These are phyloP conservation scores for Pachydiplax longipennis DNA, from an alignment of 2,888 invertebrate genomes.

Conservation along the genomic window DNA sequence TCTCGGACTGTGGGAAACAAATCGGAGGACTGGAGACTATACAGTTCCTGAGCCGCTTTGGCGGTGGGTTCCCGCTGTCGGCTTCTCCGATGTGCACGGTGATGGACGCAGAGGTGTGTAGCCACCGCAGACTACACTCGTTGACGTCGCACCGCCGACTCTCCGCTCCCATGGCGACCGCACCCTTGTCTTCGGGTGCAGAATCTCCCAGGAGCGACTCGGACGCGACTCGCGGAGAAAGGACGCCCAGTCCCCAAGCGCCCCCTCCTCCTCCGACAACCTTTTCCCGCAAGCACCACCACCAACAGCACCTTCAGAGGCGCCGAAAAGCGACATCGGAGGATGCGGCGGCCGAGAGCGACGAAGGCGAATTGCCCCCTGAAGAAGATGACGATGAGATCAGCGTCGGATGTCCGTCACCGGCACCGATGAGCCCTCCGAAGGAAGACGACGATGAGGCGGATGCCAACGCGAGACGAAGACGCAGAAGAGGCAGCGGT, in stretches of 20 bases:
- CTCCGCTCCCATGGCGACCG: constrained; percentile 56
- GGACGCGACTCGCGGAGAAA: constrained; percentile 12
- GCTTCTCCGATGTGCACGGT: constrained; percentile 36
- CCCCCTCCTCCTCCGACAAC: not conserved
- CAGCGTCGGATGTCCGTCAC: constrained; percentile 78
- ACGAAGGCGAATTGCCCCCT: not conserved
- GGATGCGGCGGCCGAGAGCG: not conserved
- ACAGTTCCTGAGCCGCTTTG: constrained; percentile 35
- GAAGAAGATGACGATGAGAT: constrained; percentile 72
- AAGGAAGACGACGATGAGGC: constrained; percentile 55
- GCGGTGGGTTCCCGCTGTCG: constrained; percentile 6
- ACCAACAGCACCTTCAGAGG: constrained; percentile 14
- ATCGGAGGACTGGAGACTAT: constrained; percentile 36
- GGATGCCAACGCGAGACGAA: constrained; percentile 52
- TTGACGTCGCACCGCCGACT: constrained; percentile 48
- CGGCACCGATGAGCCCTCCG: constrained; percentile 55
- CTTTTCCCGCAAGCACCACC: constrained; percentile 1
- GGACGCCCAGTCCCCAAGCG: constrained; percentile 21
- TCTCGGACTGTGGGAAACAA: not conserved
- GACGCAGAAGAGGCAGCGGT: constrained; percentile 18
- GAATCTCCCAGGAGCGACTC: constrained; percentile 35
- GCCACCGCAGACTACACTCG: constrained; percentile 27
- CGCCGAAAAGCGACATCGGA: not conserved
- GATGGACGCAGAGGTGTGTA: constrained; percentile 43
- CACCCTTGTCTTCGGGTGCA: constrained; percentile 43